A percentile compares a stretch with the other conserved stretches of the same genome.
These are phyloP conservation scores for Phengaris arion DNA, from an alignment of 2,888 invertebrate genomes.

Conservation along the genomic window DNA sequence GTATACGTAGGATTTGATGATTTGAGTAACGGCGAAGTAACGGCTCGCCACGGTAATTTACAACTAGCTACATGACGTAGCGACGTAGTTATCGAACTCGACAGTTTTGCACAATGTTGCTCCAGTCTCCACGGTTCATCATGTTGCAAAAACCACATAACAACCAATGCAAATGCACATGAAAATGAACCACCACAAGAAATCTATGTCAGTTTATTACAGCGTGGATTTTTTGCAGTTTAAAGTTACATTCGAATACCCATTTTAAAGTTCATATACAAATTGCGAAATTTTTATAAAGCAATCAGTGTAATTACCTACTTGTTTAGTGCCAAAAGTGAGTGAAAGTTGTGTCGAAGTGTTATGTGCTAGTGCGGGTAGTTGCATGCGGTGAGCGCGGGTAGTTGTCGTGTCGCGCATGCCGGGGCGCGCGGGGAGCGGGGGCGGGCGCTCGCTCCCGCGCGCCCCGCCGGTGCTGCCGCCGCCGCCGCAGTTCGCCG, in stretches of 20 bases:
- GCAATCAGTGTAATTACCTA: not conserved
- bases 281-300: not conserved
- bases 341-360: not conserved
- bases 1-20: no score
- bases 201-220: constrained; percentile 1
- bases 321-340: not conserved
- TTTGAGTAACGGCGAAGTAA: no score
- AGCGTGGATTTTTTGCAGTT: not conserved
- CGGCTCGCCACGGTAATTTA: no score
- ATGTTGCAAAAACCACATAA: no score
- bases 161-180: no score
- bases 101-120: no score
- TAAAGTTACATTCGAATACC: not conserved
- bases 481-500: constrained; percentile 73
- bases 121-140: no score
- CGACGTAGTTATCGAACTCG: no score
- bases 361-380: constrained; percentile 2
- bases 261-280: not conserved
- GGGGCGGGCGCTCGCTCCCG: constrained; percentile 73
- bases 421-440: constrained; percentile 75
- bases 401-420: constrained; percentile 51
- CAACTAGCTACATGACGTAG: no score
- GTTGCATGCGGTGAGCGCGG: constrained; percentile 48
- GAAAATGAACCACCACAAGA: not conserved
- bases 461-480: constrained; percentile 75